phyloP scores from a whole-genome alignment of 1,140 invertebrate species.

The Cherax quadricarinatus region DNA sequence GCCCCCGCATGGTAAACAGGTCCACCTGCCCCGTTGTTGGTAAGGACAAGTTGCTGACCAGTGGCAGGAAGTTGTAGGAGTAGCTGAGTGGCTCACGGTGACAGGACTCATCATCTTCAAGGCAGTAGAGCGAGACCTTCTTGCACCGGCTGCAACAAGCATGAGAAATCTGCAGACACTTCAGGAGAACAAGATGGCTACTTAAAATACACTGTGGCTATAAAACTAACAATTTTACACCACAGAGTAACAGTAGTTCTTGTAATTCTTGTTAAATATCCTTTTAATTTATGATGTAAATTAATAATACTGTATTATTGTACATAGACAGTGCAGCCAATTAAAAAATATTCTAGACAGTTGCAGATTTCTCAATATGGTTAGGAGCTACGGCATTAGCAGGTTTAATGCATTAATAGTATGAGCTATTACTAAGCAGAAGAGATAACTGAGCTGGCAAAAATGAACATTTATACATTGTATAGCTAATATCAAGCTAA shows the following conservation, averaged over 20 bases:
- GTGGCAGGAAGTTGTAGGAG: conserved; percentile 94
- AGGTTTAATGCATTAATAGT: background rate
- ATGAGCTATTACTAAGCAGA: too few species aligned
- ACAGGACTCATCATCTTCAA: conserved; percentile 83
- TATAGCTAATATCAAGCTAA: too few species aligned
- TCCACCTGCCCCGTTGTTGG: conserved; percentile 83
- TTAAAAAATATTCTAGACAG: background rate
- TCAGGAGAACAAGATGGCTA: background rate
- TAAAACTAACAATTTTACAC: background rate
- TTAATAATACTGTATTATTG: background rate
- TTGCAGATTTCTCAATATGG: conserved; percentile 26
- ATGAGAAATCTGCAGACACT: conserved; percentile 54
- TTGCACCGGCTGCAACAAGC: conserved; percentile 87
- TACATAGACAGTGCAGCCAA: background rate
- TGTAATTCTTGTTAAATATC: background rate
- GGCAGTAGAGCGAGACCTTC: conserved; percentile 83
- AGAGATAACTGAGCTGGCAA: too few species aligned
- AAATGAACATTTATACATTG: background rate
- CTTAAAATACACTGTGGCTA: conserved; percentile 1
- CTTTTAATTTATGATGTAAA: background rate
- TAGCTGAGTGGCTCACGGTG: conserved; percentile 87
- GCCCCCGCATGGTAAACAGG: conserved; percentile 92
- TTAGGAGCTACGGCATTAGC: conserved; percentile 25
- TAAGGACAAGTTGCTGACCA: conserved; percentile 89
- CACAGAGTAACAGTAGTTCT: background rate